These are phyloP conservation scores for Hybos culiciformis DNA, from an alignment of 2,888 invertebrate genomes.

Conservation along the genomic window DNA sequence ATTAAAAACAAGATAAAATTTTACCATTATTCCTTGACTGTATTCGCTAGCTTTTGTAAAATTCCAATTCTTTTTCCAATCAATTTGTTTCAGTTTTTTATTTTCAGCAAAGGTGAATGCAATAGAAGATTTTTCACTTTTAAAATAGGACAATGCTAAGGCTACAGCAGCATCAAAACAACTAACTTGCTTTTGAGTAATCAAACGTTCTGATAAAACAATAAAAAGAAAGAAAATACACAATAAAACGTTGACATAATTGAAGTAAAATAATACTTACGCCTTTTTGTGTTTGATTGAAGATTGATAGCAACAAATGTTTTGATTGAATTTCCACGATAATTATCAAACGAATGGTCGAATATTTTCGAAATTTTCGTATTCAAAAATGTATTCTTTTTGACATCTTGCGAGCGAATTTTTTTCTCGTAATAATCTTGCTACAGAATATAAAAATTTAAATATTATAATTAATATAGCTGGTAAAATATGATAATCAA, in stretches of 20 bases:
- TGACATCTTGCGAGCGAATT: not conserved
- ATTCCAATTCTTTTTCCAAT: constrained; percentile 20
- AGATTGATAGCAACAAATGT: constrained; percentile 28
- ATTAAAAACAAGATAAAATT: not conserved
- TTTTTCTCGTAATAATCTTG: constrained; percentile 6
- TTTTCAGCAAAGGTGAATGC: constrained; percentile 23
- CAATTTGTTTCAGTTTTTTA: constrained; percentile 17
- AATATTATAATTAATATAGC: too few species aligned
- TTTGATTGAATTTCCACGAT: constrained; percentile 17
- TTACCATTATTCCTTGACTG: constrained; percentile 12
- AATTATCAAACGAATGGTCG: constrained; percentile 11
- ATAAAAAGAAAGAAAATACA: constrained; percentile 1
- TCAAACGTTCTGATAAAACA: constrained; percentile 17
- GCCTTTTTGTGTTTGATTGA: constrained; percentile 24
- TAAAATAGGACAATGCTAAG: constrained; percentile 27
- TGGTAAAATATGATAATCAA: too few species aligned
- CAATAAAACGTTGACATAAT: not conserved
- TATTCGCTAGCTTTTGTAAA: constrained; percentile 15
- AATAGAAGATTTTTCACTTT: constrained; percentile 20
- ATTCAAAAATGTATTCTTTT: not conserved
- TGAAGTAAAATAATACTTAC: constrained; percentile 17
- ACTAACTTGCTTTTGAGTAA: constrained; percentile 18
- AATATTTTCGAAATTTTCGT: constrained; percentile 9
- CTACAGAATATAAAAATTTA: not conserved
- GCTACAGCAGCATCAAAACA: constrained; percentile 28